Evolutionary conservation across 2,113 vertebrate species (phyloP), one percentile per base, ranked within the genome.

Genomic region (Megaceryle torquata): DNA sequence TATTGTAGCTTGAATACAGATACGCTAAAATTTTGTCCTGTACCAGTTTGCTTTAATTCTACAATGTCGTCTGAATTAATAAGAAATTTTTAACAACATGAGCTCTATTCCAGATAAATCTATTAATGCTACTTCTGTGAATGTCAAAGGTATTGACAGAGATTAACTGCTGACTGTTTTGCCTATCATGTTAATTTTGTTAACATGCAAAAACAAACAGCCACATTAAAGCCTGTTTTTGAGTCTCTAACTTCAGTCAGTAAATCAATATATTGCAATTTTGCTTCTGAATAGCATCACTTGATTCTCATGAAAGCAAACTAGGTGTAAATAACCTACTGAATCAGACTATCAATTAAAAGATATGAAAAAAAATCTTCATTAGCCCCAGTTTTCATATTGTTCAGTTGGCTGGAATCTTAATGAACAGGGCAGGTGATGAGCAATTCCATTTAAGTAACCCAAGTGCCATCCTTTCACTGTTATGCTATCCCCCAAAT

Each of bases 151-250:
- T 89, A 97, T 97, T 97, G 96, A 71, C 89, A 97, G 89, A 89
- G 85, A 97, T 97, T 97, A 94, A 93, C 56, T 67, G 83, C 76
- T 95, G 94, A 98, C 95, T 97, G 94, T 90, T 95, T 96, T 97
- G 83, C 77, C 89, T 93, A 93, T 95, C 91, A 70, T 57, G 46
- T 88, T 87, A 86, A 94, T 97, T 97, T 83, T 96, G 82, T 92
- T 98, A 97, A 96, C 88, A 91, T 75, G 94, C 65, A 93, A 96
- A 96, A 97, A 59, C 89, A 96, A 96, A 71, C 82, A 65, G 79
- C 82, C 83, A 97, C 97, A 96, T 96, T 97, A 97, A 96, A 91
- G 70, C 76, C 84, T 44, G 26, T 50, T 95, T 97, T 86, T 71
- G 54, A 96, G 79, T 65, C 94, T 88, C 96, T 86, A 82, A 86